These are phyloP conservation scores for Sacculina carcini DNA, from an alignment of 2,888 invertebrate species.

Conservation along the genomic window DNA sequence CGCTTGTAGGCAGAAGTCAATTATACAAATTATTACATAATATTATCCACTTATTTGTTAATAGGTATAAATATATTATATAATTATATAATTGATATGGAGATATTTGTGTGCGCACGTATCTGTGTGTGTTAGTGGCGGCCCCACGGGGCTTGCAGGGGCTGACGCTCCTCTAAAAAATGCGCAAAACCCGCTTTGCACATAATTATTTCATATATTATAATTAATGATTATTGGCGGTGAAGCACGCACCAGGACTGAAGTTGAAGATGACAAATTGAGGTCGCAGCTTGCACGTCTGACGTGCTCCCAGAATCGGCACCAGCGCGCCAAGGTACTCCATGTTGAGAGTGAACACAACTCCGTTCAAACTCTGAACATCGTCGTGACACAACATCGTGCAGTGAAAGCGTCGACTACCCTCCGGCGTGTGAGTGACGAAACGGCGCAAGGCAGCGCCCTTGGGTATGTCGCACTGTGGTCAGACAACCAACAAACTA, in stretches of 20 bases:
- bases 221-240: too few species aligned
- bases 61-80: conserved; percentile 4
- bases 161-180: too few species aligned
- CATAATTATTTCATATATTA: too few species aligned
- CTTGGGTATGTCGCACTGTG: conserved; percentile 80
- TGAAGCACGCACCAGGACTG: too few species aligned
- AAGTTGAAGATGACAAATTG: conserved; percentile 95
- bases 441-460: conserved; percentile 62
- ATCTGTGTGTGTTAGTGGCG: too few species aligned
- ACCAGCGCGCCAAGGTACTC: conserved; percentile 60
- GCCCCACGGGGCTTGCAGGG: too few species aligned
- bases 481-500: too few species aligned
- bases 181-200: too few species aligned
- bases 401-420: conserved; percentile 69
- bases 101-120: background rate
- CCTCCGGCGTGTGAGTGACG: conserved; percentile 67
- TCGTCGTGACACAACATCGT: conserved; percentile 65
- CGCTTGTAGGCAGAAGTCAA: too few species aligned
- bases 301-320: conserved; percentile 75
- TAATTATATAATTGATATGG: background rate
- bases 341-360: conserved; percentile 14
- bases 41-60: background rate
- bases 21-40: background rate
- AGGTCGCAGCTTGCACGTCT: conserved; percentile 86
- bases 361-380: conserved; percentile 11